These are phyloP conservation scores for human (Homo sapiens) DNA, from an alignment of 2,113 vertebrate species.

Conservation along the genomic window GRCh38 chrX:97590501-97591000, in stretches of 20 bases:
- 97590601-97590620: constrained; percentile 44
- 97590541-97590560: constrained; percentile 32
- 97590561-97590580: neutral
- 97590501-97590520: constrained; percentile 52
- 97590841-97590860: neutral
- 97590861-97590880: constrained; percentile 19
- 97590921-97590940: constrained; percentile 33
- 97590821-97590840: neutral
- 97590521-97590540: constrained; percentile 60
- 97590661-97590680: neutral
- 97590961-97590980: neutral
- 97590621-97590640: neutral
- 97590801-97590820: neutral
- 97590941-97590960: neutral
- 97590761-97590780: neutral
- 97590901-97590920: neutral
- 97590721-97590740: neutral
- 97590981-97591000: constrained; percentile 27
- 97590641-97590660: constrained; percentile 51
- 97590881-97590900: neutral
- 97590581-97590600: constrained; percentile 31
- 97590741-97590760: neutral
- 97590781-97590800: neutral
- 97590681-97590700: neutral
- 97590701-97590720: neutral